Evolutionary conservation across 2,888 invertebrate genomes (phyloP).

Genomic region (Resseliella maxima): DNA sequence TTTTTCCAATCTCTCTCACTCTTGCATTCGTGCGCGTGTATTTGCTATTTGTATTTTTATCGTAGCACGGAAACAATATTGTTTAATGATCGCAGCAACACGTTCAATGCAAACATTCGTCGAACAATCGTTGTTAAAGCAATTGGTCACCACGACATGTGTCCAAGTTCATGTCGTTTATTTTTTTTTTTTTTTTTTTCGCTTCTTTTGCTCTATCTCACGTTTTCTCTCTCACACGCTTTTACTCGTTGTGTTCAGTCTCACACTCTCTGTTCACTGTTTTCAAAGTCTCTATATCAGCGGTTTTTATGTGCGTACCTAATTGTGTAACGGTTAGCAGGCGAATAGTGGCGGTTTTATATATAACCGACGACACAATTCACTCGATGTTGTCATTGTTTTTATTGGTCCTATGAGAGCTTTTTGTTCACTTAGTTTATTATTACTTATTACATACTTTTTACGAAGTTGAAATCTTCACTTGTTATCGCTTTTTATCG

Average conservation of each 20-base stretch:
- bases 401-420: conserved; percentile 14
- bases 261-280: not conserved
- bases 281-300: not conserved
- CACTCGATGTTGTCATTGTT: conserved; percentile 23
- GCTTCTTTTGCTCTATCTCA: too few relatives aligned
- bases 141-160: conserved; percentile 51
- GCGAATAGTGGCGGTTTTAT: not conserved
- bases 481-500: not conserved
- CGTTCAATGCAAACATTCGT: conserved; percentile 51
- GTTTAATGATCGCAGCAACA: conserved; percentile 35
- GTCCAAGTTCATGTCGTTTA: conserved; percentile 20
- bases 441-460: conserved; percentile 36
- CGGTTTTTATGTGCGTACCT: conserved; percentile 30
- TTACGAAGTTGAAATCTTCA: not conserved
- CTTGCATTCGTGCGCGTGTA: not conserved
- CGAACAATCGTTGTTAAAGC: conserved; percentile 24
- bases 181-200: not conserved
- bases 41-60: conserved; percentile 20
- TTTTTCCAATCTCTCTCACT: not conserved
- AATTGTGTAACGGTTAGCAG: conserved; percentile 13
- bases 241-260: too few relatives aligned
- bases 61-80: conserved; percentile 48
- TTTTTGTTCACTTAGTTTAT: conserved; percentile 51
- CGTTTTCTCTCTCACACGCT: not conserved
- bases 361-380: not conserved